Evolutionary conservation across 2,113 vertebrate species (phyloP).

Genomic region (Lethenteron reissneri): DNA sequence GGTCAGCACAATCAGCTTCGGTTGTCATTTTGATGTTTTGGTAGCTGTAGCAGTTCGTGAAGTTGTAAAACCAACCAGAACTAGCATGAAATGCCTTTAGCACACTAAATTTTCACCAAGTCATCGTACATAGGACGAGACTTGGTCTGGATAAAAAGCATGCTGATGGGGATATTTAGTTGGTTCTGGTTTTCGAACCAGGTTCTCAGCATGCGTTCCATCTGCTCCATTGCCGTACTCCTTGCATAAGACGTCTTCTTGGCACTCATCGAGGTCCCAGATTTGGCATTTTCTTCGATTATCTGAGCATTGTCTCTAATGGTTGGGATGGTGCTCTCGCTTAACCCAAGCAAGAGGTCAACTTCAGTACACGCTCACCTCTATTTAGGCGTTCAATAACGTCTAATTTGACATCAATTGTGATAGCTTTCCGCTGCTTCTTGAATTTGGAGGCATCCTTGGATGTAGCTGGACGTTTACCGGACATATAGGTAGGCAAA

Average conservation of each 20-base stretch:
- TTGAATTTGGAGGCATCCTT: not conserved
- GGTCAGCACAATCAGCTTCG: not conserved
- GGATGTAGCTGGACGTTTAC: not conserved
- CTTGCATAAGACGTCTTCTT: constrained; percentile 4
- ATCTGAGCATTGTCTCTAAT: not conserved
- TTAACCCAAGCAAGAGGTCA: not conserved
- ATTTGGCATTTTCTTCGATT: constrained; percentile 1
- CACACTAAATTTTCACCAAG: not conserved
- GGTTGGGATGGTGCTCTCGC: not conserved
- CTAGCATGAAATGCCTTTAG: not conserved
- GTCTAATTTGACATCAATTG: too few relatives aligned
- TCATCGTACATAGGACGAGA: not conserved
- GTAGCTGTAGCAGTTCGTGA: not conserved
- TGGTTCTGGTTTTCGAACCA: not conserved
- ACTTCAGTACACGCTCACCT: not conserved
- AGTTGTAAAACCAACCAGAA: not conserved
- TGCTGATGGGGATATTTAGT: not conserved
- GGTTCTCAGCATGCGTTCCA: not conserved
- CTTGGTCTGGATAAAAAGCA: not conserved
- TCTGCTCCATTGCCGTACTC: not conserved
- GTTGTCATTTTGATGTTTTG: not conserved
- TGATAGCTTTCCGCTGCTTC: too few relatives aligned
- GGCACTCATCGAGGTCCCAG: not conserved
- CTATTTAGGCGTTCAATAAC: not conserved
- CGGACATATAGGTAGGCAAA: constrained; percentile 3